Base-by-base conservation (phyloP, 2,113 vertebrate species). In the Tachysurus vachellii region DNA sequence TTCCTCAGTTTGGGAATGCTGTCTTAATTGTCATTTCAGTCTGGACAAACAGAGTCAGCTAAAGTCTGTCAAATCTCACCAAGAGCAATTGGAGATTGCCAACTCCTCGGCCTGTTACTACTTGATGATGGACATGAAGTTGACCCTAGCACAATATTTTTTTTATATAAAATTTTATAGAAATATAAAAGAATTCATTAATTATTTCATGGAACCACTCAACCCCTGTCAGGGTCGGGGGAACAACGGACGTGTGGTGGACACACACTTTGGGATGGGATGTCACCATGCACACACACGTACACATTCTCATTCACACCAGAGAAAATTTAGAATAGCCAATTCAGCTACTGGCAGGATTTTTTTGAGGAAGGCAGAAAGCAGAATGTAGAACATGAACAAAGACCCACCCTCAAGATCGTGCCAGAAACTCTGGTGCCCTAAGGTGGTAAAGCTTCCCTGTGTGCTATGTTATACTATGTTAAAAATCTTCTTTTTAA, bases 11-110 rank as follows among this genome's bases (percentile, higher is more conserved):
- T 31, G 42, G 23, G 79, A 81, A 64, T 26, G 26, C 36, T 31
- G 81, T 19, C 64, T 12, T 42, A 71, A 86, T 57, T 68, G 84
- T 59, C 64, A 50, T 26, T 36, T n/a, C 23, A 17, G 79, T 70
- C 77, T 81, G 21, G 28, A 80, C 21, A 80, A 53, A 66, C 0
- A 14, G 23, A 66, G 57, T 44, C 16, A 12, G 3, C 23, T 76
- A 14, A 76, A 53, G 12, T 53, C 50, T 79, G 76, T 28, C 13
- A 73, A 75, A 70, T 21, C 17, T 23, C 44, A 8, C 1, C 47
- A 73, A 73, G 13, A 26, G 21, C 53, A 54, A 28, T 54, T 54
- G 44, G 28, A 79, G 7, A 17, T 79, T 28, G n/a, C n/a, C n/a
- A n/a, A n/a, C 13, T 44, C 10, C 23, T 47, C 42, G 19, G n/a